Conservation (phyloP, 2,797 vertebrate genomes). For the Manis pentadactyla region DNA sequence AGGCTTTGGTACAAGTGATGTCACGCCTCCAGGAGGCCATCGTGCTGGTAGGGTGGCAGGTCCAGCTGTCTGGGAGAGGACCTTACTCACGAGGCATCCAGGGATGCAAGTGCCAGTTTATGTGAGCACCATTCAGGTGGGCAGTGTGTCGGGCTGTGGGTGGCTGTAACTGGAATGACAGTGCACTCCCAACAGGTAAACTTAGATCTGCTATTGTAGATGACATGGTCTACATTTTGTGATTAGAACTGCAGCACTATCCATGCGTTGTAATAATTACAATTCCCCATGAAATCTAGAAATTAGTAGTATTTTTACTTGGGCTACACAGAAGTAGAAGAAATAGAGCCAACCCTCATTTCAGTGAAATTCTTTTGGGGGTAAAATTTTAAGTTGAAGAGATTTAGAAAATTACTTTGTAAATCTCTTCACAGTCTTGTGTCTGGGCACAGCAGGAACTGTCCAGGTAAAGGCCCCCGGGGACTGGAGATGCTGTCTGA, state of each 20-base stretch:
- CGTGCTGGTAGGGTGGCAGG: conserved; percentile 78
- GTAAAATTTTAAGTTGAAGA: conserved; percentile 83
- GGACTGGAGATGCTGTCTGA: conserved; percentile 36
- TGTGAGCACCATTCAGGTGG: conserved; percentile 88
- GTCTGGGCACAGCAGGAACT: conserved; percentile 77
- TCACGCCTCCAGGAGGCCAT: conserved; percentile 88
- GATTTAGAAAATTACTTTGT: too few species aligned
- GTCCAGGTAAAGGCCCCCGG: conserved; percentile 64
- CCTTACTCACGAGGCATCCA: conserved; percentile 67
- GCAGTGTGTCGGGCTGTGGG: conserved; percentile 88
- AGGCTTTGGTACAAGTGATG: conserved; percentile 83
- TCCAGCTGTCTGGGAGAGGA: conserved; percentile 80
- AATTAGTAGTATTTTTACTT: conserved; percentile 89
- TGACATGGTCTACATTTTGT: conserved; percentile 99
- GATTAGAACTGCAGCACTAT: conserved; percentile 99
- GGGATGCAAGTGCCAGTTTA: conserved; percentile 90
- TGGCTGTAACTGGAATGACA: conserved; percentile 92
- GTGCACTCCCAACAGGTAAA: conserved; percentile 93
- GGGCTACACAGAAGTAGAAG: too few species aligned
- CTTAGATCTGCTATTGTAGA: conserved; percentile 95
- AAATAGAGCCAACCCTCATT: conserved; percentile 84
- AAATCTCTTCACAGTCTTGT: conserved; percentile 82
- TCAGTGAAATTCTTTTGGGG: conserved; percentile 84
- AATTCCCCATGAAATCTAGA: conserved; percentile 90
- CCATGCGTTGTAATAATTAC: conserved; percentile 93